phyloP scores from a whole-genome alignment of 2,888 invertebrate species.

The Nasonovia ribisnigri region DNA sequence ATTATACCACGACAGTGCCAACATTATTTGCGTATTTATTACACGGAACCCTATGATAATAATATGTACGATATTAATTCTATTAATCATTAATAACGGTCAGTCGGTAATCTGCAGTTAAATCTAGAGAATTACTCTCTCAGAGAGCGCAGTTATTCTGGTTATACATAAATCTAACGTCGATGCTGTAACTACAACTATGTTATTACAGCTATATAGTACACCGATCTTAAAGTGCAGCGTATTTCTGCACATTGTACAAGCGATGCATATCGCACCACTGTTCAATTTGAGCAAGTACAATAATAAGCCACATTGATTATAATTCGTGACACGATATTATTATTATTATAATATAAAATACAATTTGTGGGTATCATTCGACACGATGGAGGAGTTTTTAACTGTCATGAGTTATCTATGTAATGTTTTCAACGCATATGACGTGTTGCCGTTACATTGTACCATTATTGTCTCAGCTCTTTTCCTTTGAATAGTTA shows the following conservation, averaged over 20 bases:
- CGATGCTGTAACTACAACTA: background rate
- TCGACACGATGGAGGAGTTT: background rate
- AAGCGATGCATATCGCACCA: background rate
- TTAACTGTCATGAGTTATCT: background rate
- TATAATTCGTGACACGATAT: background rate
- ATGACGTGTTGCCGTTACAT: background rate
- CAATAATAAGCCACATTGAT: background rate
- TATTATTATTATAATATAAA: background rate
- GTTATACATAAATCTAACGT: background rate
- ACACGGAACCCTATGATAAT: background rate
- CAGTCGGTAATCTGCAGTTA: conserved; percentile 31
- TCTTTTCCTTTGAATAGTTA: background rate
- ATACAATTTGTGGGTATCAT: background rate
- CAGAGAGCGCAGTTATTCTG: background rate
- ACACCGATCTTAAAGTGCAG: background rate
- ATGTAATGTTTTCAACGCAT: background rate
- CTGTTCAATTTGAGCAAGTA: background rate
- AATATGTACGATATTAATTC: background rate
- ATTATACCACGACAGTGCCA: background rate
- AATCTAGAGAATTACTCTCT: conserved; percentile 28
- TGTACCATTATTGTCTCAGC: background rate
- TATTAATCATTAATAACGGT: conserved; percentile 49
- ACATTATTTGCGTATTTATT: background rate
- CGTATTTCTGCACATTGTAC: background rate
- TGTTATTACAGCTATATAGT: background rate